Conservation (phyloP, 2,888 invertebrate species). For the Orthosia incerta region DNA sequence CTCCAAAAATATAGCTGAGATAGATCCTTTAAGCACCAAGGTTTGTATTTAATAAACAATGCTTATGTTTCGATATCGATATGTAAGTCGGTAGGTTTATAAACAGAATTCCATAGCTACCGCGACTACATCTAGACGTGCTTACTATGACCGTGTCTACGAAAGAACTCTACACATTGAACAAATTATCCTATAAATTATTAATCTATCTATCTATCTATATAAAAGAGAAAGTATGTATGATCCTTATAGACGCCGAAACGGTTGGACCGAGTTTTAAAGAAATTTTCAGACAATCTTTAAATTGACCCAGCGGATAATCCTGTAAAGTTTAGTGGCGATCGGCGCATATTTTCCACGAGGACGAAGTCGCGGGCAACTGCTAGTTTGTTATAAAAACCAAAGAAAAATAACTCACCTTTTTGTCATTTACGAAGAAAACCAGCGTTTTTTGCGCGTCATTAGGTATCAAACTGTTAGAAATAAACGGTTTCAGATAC, state of each 20-base stretch:
- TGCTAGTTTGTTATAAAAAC: neutral
- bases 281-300: no score
- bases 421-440: constrained; percentile 92
- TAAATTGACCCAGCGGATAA: no score
- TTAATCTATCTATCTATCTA: no score
- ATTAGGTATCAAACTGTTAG: constrained; percentile 71
- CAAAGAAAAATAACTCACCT: constrained; percentile 82
- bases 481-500: constrained; percentile 41
- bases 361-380: no score
- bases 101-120: constrained; percentile 2
- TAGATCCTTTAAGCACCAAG: no score
- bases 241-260: no score
- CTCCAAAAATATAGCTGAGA: no score
- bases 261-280: no score
- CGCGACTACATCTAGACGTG: neutral
- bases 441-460: constrained; percentile 81
- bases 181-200: neutral
- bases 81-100: neutral
- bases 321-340: no score
- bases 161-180: neutral
- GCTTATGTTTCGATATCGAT: neutral
- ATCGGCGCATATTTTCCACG: no score
- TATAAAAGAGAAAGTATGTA: no score
- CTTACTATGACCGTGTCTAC: neutral
- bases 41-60: no score